Evolutionary conservation across 2,113 vertebrate species (phyloP), one percentile per base, ranked within the genome.

Genomic region (Myrmecophaga tridactyla): DNA sequence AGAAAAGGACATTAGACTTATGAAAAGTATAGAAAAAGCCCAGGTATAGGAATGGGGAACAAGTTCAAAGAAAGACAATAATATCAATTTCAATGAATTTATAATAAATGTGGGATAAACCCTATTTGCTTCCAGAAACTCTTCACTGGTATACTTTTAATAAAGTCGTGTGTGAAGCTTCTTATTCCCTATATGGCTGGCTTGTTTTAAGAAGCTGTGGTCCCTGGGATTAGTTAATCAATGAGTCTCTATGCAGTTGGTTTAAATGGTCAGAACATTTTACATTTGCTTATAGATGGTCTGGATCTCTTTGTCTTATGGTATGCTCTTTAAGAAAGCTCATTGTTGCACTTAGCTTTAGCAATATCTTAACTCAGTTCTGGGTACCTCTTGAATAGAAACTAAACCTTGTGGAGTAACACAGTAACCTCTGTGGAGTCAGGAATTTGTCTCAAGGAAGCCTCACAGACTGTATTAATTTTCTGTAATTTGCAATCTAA

Each of bases 211-310:
- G 65, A 82, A 85, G 6, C n/a, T 41, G 2, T 43, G 1, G 34
- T 51, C 4, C 3, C 23, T 81, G 67, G 27, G 27, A 29, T 63
- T 88, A 86, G 14, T 86, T 92, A 85, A 78, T 46, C 58, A 62
- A 80, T 81, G 56, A 25, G 9, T 58, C 80, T 41, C 21, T 10
- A n/a, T 48, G 53, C 18, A 84, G 6, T 27, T 93, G 43, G 9
- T 91, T 93, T 91, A 56, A 81, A 82, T 31, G n/a, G 58, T 46
- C 77, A 73, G 46, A 82, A 31, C 43, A 93, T 67, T 89, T 36
- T 91, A 93, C 11, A 73, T 15, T 90, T 73, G 13, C 67, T 86
- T 80, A 72, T 27, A 53, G 1, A 0, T 20, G 7, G 27, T 25
- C 76, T 56, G 29, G 20, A 65, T 34, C 21, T 72, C 46, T 46